Base-by-base conservation (phyloP, 2,113 vertebrate species). In the Malurus alboscapulatus region DNA sequence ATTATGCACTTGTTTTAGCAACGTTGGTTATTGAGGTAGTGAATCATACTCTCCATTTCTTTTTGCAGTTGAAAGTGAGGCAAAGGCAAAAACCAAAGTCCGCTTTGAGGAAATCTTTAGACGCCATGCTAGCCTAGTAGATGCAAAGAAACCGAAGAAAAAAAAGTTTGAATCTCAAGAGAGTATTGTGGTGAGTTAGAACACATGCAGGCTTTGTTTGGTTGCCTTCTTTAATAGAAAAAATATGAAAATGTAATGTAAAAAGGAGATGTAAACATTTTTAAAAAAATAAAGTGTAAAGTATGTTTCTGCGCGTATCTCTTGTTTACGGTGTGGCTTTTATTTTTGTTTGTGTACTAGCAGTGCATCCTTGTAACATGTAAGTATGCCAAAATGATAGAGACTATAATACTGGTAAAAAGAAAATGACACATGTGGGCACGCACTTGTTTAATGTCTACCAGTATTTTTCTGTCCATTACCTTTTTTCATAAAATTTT, bases 51-150 rank as follows among this genome's bases (percentile, higher is more conserved):
- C 53, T 38, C 3, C 1, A 27, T 68, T 95, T 84, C 42, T 93
- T 96, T 94, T 96, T 94, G 48, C 92, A 99, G 98, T 97, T 97
- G 98, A 98, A 94, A 98, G 98, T 98, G 98, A 99, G 94, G 98
- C 98, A 69, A 98, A 98, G 96, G 97, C 97, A 79, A 99, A 98
- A 97, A 98, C 98, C 57, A 98, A 96, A 96, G 98, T 98, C 85
- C 96, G 97, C 69, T 98, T 99, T 97, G 98, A 99, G 85, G 98
- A 99, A 78, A 97, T 99, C 27, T 98, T 99, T 58, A 98, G 98
- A 93, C 98, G 47, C 86, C 98, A 98, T 91, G 97, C 95, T 74
- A 97, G 96, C 61, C 81, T 98, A 81, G 89, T 92, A 26, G 68
- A 92, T 14, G 91, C 97, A 66, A 98, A 98, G 80, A 98, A 98